Percentiles rank a stretch among this genome's conserved stretches.
These are phyloP conservation scores for Enteromius trimaculatus DNA, from an alignment of 2,797 vertebrate species.

Conservation along the genomic window DNA sequence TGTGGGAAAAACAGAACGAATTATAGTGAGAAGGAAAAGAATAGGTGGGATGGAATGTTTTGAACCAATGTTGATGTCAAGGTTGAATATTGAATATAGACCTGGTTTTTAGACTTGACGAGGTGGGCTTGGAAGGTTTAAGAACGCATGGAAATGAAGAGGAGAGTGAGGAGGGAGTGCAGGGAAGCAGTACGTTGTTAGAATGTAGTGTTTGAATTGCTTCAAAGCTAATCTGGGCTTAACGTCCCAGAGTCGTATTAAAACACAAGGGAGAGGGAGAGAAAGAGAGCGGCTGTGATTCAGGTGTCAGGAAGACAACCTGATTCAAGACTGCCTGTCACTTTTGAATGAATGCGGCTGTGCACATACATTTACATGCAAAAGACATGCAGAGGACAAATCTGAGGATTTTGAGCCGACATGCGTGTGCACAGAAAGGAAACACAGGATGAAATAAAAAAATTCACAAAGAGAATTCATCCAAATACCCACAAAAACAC, in stretches of 20 bases:
- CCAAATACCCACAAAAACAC: too few species aligned
- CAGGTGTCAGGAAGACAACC: conserved; percentile 29
- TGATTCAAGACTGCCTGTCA: conserved; percentile 9
- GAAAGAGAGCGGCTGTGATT: conserved; percentile 18
- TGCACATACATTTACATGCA: not conserved
- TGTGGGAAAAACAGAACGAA: conserved; percentile 8
- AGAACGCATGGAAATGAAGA: not conserved
- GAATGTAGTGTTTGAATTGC: conserved; percentile 39
- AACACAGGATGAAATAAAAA: not conserved
- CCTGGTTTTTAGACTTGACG: not conserved
- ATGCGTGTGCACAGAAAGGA: not conserved
- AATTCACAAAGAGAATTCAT: conserved; percentile 15
- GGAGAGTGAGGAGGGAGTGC: not conserved
- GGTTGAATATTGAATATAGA: conserved; percentile 26
- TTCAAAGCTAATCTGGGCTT: conserved; percentile 47
- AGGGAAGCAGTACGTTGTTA: conserved; percentile 7
- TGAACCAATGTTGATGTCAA: not conserved
- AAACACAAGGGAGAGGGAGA: conserved; percentile 32
- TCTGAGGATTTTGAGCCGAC: not conserved
- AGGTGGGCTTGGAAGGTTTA: conserved; percentile 21
- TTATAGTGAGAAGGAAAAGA: not conserved
- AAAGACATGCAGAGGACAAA: conserved; percentile 1
- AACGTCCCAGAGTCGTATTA: conserved; percentile 35
- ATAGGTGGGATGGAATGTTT: not conserved
- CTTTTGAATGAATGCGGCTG: not conserved